phyloP scores from a whole-genome alignment of 2,113 vertebrate species.

The Monarcha castaneiventris region DNA sequence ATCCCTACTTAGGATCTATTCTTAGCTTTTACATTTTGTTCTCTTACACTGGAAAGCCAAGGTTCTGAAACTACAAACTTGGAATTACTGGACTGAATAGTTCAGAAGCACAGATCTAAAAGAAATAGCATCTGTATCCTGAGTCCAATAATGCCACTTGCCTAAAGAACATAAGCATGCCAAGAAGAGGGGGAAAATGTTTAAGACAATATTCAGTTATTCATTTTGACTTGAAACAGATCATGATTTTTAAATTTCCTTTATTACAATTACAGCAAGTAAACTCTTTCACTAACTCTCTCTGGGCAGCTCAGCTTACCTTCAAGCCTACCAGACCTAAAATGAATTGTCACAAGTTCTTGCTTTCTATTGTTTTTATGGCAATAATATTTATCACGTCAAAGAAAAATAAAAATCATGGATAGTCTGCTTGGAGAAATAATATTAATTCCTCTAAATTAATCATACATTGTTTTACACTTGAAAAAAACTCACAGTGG shows the following conservation, averaged over 20 bases:
- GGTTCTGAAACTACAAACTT: not conserved
- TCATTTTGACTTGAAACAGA: slow-evolving; percentile 56
- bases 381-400: slow-evolving; percentile 34
- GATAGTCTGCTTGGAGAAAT: not conserved
- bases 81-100: not conserved
- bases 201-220: slow-evolving; percentile 62
- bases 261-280: slow-evolving; percentile 64
- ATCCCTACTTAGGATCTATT: not conserved
- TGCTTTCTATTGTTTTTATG: slow-evolving; percentile 44
- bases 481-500: not conserved
- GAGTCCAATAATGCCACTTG: not conserved
- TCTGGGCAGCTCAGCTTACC: slow-evolving; percentile 59
- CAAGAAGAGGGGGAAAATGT: not conserved
- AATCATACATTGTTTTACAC: not conserved
- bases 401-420: not conserved
- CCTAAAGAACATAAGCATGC: slow-evolving; percentile 11
- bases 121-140: not conserved
- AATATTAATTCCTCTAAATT: not conserved
- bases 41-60: not conserved
- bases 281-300: slow-evolving; percentile 64
- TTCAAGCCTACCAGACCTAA: slow-evolving; percentile 29
- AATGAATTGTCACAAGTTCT: slow-evolving; percentile 54
- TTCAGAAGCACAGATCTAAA: not conserved
- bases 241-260: slow-evolving; percentile 64
- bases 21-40: not conserved